Evolutionary conservation across 1,140 invertebrate species (phyloP).

Genomic region (Drosophila hydei): DNA sequence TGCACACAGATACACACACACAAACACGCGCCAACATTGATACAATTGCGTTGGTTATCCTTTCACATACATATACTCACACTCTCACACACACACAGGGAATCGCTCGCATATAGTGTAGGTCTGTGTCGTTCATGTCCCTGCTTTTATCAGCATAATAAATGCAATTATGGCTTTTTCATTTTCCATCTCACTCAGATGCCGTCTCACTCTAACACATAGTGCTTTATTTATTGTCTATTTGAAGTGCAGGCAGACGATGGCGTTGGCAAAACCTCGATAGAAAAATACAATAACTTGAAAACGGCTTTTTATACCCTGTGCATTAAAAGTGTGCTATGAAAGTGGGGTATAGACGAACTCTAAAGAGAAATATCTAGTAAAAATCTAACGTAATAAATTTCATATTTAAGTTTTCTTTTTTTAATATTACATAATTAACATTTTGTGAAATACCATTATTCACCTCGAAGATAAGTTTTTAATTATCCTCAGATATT

Average conservation of each 20-base stretch:
- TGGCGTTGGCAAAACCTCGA: slow-evolving; percentile 51
- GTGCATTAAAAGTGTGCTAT: not conserved
- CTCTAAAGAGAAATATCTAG: no score
- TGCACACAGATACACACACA: slow-evolving; percentile 39
- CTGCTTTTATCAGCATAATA: slow-evolving; percentile 83
- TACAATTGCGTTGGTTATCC: slow-evolving; percentile 55
- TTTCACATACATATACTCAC: slow-evolving; percentile 9
- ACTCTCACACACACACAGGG: not conserved
- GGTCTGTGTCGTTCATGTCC: slow-evolving; percentile 44
- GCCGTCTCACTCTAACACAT: slow-evolving; percentile 6
- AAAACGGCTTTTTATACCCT: slow-evolving; percentile 43
- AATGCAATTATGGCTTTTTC: slow-evolving; percentile 81
- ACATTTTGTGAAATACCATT: no score
- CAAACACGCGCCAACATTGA: slow-evolving; percentile 21
- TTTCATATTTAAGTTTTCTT: no score
- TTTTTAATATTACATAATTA: no score
- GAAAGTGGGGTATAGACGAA: not conserved
- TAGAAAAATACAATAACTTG: slow-evolving; percentile 69
- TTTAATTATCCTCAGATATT: no score
- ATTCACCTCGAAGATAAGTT: not conserved
- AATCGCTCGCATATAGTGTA: slow-evolving; percentile 5
- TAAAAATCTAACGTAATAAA: no score
- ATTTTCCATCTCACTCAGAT: slow-evolving; percentile 38
- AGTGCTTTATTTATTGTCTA: slow-evolving; percentile 65
- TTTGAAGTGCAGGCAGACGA: slow-evolving; percentile 55